phyloP scores from a whole-genome alignment of 2,797 vertebrate species.

The Chrosomus eos region DNA sequence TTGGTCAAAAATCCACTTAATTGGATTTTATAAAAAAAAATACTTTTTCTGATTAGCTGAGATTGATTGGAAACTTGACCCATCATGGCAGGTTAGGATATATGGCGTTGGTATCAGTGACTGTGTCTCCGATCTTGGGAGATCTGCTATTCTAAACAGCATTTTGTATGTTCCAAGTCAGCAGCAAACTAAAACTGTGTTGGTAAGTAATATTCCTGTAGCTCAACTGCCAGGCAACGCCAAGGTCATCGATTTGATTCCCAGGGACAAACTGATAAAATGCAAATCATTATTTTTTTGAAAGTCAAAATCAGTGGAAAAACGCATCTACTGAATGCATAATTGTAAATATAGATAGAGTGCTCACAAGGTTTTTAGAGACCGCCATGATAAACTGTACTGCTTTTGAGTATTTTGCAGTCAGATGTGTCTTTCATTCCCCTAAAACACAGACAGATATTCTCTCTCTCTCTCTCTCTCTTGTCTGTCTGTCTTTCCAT shows the following conservation, averaged over 20 bases:
- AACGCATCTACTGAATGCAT: neutral
- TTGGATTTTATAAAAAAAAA: neutral
- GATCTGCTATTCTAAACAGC: neutral
- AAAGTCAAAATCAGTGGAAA: neutral
- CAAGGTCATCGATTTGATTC: constrained; percentile 17
- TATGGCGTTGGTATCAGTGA: neutral
- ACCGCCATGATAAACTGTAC: neutral
- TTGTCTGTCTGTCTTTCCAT: neutral
- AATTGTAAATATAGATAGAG: neutral
- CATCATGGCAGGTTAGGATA: neutral
- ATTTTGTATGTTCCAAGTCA: neutral
- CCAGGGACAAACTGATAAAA: neutral
- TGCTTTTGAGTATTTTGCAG: neutral
- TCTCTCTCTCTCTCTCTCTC: neutral
- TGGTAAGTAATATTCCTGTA: neutral
- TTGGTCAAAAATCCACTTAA: neutral
- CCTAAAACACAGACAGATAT: neutral
- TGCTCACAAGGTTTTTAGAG: neutral
- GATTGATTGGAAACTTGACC: neutral
- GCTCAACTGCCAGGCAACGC: neutral
- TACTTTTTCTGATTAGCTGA: neutral
- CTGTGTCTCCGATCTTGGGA: neutral
- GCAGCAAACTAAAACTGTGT: neutral
- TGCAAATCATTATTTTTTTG: neutral
- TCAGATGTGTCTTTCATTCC: constrained; percentile 14